These are phyloP conservation scores for Drosophila insularis DNA, from an alignment of 1,140 invertebrate species.

Conservation along the genomic window DNA sequence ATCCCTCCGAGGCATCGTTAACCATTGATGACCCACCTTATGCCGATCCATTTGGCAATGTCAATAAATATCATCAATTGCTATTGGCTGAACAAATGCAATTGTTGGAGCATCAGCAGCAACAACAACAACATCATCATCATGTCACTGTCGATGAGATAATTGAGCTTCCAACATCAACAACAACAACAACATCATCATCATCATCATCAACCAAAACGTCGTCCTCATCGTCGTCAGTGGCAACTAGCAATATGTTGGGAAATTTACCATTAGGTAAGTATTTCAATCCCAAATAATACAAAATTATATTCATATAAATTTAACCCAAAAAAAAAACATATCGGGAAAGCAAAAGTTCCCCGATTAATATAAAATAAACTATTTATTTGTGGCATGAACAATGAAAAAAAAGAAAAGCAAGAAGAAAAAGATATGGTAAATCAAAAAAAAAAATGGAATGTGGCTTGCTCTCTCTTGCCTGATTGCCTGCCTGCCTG, in stretches of 20 bases:
- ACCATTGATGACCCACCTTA: conserved; percentile 85
- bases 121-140: conserved; percentile 54
- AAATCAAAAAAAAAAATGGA: conserved; percentile 26
- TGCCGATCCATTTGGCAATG: conserved; percentile 65
- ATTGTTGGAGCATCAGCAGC: conserved; percentile 52
- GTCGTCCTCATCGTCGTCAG: conserved; percentile 31
- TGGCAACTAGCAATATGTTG: conserved; percentile 71
- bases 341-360: neutral
- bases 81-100: conserved; percentile 57
- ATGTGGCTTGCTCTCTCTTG: conserved; percentile 52
- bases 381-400: conserved; percentile 45
- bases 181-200: conserved; percentile 33
- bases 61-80: conserved; percentile 63
- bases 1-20: conserved; percentile 91
- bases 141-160: conserved; percentile 80
- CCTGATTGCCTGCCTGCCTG: conserved; percentile 34
- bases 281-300: conserved; percentile 39
- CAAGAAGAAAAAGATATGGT: conserved; percentile 3
- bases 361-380: conserved; percentile 17
- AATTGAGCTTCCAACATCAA: conserved; percentile 75
- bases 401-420: conserved; percentile 13
- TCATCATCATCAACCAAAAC: conserved; percentile 36
- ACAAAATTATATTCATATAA: neutral
- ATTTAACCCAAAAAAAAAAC: neutral
- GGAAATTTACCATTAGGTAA: conserved; percentile 82